Evolutionary conservation across 2,797 vertebrate genomes (phyloP).

Genomic region (Cetoscarus ocellatus): DNA sequence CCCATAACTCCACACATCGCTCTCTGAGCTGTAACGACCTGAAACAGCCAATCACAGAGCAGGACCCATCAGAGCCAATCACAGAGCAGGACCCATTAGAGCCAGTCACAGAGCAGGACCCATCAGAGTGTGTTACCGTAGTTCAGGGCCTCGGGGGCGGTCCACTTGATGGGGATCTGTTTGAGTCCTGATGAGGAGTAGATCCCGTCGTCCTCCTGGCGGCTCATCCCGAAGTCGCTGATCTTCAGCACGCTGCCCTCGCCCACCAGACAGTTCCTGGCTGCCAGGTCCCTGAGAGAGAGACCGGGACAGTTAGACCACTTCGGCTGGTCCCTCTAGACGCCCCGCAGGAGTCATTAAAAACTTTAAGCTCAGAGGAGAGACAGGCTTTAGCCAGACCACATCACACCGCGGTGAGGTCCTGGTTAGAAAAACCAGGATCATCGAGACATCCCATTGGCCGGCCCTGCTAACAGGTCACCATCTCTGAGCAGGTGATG

Average conservation of each 20-base stretch:
- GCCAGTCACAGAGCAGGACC: not conserved
- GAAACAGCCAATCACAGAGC: slow-evolving; percentile 13
- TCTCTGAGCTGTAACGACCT: slow-evolving; percentile 98
- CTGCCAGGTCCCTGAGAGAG: slow-evolving; percentile 93
- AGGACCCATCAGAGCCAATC: not conserved
- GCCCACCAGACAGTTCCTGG: slow-evolving; percentile 96
- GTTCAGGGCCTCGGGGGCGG: slow-evolving; percentile 96
- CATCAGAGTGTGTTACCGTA: slow-evolving; percentile 84
- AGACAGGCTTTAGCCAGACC: no score
- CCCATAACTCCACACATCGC: slow-evolving; percentile 97
- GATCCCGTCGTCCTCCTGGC: slow-evolving; percentile 96
- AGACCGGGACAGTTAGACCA: no score
- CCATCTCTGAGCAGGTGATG: not conserved
- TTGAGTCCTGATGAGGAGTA: slow-evolving; percentile 98
- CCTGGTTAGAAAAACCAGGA: no score
- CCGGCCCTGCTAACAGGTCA: not conserved
- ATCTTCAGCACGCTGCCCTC: slow-evolving; percentile 95
- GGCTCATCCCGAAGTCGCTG: slow-evolving; percentile 98
- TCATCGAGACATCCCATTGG: no score
- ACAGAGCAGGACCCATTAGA: not conserved
- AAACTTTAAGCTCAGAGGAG: no score
- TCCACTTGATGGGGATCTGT: slow-evolving; percentile 99
- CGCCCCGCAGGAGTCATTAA: no score
- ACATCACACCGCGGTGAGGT: no score
- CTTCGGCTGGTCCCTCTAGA: no score